Percentiles rank a stretch among this genome's conserved stretches.
phyloP scores from a whole-genome alignment of 2,888 invertebrate genomes.

The Linyphia triangularis region DNA sequence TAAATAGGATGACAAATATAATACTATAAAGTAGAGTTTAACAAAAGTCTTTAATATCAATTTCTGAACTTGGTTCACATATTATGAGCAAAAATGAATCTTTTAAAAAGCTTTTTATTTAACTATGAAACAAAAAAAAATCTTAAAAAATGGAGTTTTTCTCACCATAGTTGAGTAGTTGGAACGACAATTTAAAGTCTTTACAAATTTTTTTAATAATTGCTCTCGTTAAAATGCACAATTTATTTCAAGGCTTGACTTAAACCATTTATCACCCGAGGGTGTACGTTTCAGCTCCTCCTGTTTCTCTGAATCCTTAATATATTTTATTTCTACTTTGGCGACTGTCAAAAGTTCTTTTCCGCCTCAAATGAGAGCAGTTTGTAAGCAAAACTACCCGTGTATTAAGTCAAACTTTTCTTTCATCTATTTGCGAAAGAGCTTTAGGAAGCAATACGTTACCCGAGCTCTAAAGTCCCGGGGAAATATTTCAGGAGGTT shows the following conservation, averaged over 20 bases:
- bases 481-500: constrained; percentile 9
- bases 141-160: too few species aligned
- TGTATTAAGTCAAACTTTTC: constrained; percentile 1
- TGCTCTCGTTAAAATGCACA: neutral
- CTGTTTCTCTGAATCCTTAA: neutral
- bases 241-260: neutral
- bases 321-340: constrained; percentile 20
- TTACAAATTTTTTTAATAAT: too few species aligned
- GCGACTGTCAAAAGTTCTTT: constrained; percentile 16
- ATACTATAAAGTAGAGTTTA: too few species aligned
- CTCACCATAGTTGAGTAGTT: too few species aligned
- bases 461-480: neutral
- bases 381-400: constrained; percentile 33
- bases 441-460: constrained; percentile 5
- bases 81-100: too few species aligned
- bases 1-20: too few species aligned
- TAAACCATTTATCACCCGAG: neutral
- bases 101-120: too few species aligned
- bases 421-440: constrained; percentile 16
- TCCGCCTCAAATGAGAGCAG: constrained; percentile 13
- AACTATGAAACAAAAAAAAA: too few species aligned
- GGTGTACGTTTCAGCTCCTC: neutral
- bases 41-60: too few species aligned
- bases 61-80: too few species aligned
- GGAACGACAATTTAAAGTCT: too few species aligned